Conservation (phyloP, 1,140 invertebrate species). For the Caenorhabditis latens region DNA sequence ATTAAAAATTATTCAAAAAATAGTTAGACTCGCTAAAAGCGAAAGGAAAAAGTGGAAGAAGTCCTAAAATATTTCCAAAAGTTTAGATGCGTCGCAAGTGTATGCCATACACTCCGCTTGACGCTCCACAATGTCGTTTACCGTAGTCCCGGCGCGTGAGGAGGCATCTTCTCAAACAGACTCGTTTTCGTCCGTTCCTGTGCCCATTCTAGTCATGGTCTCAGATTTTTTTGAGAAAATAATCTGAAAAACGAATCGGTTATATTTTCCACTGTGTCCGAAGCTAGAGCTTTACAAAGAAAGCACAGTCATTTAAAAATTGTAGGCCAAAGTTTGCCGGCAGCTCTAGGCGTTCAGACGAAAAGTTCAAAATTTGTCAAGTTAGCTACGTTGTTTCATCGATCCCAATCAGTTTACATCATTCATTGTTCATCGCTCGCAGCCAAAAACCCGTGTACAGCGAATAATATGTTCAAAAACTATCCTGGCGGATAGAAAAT, state of each 20-base stretch:
- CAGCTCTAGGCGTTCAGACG: background rate
- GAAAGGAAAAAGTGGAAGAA: slow-evolving; percentile 12
- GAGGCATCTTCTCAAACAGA: background rate
- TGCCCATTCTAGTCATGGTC: background rate
- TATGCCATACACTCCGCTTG: slow-evolving; percentile 45
- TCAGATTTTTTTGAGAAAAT: background rate
- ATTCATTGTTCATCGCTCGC: too few relatives aligned
- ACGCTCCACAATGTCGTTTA: slow-evolving; percentile 26
- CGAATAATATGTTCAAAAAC: too few relatives aligned
- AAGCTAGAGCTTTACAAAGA: background rate
- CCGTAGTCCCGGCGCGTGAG: slow-evolving; percentile 48
- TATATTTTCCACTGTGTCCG: background rate
- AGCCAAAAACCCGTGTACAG: too few relatives aligned
- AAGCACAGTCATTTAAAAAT: too few relatives aligned
- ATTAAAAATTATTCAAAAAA: too few relatives aligned
- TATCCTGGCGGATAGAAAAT: background rate
- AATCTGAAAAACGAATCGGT: background rate
- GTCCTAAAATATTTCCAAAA: slow-evolving; percentile 12
- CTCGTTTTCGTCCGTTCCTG: background rate
- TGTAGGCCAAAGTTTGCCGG: background rate
- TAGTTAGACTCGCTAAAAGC: background rate
- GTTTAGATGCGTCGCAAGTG: slow-evolving; percentile 9
- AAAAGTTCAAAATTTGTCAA: background rate
- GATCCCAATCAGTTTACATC: too few relatives aligned
- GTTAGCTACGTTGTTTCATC: too few relatives aligned